Evolutionary conservation across 1,140 invertebrate genomes (phyloP).

Genomic region (Apolygus lucorum): DNA sequence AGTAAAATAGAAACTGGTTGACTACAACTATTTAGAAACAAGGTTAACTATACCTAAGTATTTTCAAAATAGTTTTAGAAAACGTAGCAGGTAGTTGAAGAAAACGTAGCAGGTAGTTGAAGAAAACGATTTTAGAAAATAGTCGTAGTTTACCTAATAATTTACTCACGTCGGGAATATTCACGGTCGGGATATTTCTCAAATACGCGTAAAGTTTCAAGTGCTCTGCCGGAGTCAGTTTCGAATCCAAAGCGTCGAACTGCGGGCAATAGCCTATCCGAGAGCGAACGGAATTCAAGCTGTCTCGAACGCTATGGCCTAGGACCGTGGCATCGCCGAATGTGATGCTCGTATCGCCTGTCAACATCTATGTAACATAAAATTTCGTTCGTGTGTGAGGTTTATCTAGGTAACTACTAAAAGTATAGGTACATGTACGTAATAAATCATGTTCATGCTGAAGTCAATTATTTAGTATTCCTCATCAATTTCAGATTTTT

Average conservation of each 20-base stretch:
- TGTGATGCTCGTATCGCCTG: conserved; percentile 31
- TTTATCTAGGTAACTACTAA: too few relatives aligned
- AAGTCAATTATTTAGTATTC: too few relatives aligned
- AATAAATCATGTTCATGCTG: too few relatives aligned
- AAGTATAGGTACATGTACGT: too few relatives aligned
- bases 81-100: neutral
- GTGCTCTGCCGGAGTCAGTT: conserved; percentile 43
- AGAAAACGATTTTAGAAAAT: too few relatives aligned
- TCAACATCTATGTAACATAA: conserved; percentile 32
- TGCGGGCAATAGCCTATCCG: conserved; percentile 38
- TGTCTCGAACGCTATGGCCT: conserved; percentile 23
- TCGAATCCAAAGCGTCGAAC: conserved; percentile 48
- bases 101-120: too few relatives aligned
- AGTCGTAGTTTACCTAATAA: too few relatives aligned
- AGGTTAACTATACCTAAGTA: too few relatives aligned
- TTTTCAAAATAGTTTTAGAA: neutral
- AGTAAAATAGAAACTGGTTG: too few relatives aligned
- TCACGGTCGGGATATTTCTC: neutral
- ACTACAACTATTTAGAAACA: too few relatives aligned
- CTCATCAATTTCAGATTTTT: too few relatives aligned
- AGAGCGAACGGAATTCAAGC: conserved; percentile 27
- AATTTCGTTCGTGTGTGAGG: neutral
- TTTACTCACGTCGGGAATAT: neutral
- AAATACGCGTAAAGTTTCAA: conserved; percentile 38
- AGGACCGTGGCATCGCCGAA: conserved; percentile 31